A percentile compares a stretch with the other conserved stretches of the same genome.
Conservation (phyloP, 2,113 vertebrate species). For the Gambusia affinis region DNA sequence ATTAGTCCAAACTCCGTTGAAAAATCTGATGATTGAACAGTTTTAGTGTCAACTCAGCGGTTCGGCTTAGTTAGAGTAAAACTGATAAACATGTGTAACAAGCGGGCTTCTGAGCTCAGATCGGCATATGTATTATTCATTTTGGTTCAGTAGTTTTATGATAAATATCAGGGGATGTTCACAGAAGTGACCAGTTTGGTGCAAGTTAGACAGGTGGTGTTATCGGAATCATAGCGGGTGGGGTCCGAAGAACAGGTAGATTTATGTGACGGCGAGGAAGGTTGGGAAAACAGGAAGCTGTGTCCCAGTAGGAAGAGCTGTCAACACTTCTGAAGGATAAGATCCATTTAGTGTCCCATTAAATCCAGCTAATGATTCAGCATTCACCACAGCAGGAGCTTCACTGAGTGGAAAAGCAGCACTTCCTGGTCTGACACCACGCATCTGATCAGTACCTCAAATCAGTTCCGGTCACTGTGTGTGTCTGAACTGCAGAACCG, state of each 20-base stretch:
- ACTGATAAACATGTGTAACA: neutral
- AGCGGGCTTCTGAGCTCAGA: neutral
- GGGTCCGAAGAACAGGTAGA: neutral
- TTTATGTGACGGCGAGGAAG: neutral
- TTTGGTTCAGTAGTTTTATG: neutral
- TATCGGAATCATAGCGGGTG: neutral
- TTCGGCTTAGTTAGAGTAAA: neutral
- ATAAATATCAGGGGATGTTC: neutral
- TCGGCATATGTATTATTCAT: neutral
- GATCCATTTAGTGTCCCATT: neutral
- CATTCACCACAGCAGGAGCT: neutral
- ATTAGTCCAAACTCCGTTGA: neutral
- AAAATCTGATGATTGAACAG: neutral
- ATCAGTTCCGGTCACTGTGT: neutral
- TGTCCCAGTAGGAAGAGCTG: neutral
- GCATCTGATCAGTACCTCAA: neutral
- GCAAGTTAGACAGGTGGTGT: neutral
- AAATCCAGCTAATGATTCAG: neutral
- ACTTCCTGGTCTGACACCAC: slow-evolving; percentile 1
- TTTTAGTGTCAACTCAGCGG: neutral
- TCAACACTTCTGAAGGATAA: neutral
- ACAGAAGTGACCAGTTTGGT: neutral
- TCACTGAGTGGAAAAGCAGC: neutral
- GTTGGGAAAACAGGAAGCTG: neutral
- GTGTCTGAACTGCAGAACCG: neutral